Percentiles rank a stretch among this genome's conserved stretches.
Conservation (phyloP, 1,140 invertebrate genomes). For the Hylyphantes graminicola region DNA sequence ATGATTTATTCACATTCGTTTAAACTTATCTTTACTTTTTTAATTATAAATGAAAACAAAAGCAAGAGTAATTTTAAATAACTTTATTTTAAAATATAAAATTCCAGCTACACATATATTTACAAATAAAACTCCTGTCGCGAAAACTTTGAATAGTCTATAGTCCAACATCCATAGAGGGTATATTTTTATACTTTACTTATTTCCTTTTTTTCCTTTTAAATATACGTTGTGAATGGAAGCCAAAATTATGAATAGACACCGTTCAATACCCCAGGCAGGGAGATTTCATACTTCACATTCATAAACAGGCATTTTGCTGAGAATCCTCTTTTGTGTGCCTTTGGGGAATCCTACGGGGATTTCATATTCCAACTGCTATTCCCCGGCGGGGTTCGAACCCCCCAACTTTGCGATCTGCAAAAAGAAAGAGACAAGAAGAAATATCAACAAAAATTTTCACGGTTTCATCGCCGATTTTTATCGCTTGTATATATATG, state of each 20-base stretch:
- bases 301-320: constrained; percentile 29
- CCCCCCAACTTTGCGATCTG: constrained; percentile 26
- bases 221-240: constrained; percentile 48
- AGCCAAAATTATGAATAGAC: constrained; percentile 51
- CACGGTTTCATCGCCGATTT: constrained; percentile 60
- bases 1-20: too few species aligned
- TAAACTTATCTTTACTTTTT: too few species aligned
- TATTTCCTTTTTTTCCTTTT: background rate
- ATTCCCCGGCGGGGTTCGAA: constrained; percentile 1
- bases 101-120: too few species aligned
- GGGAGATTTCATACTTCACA: constrained; percentile 58
- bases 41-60: too few species aligned
- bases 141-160: too few species aligned
- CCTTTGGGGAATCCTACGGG: constrained; percentile 28
- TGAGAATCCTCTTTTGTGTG: background rate
- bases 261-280: constrained; percentile 18
- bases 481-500: constrained; percentile 57
- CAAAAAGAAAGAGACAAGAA: constrained; percentile 56
- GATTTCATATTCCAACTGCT: constrained; percentile 1
- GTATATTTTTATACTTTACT: background rate
- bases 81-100: too few species aligned
- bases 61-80: too few species aligned
- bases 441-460: constrained; percentile 61
- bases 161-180: too few species aligned
- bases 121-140: too few species aligned